Percentiles rank a stretch among this genome's conserved stretches.
phyloP scores from a whole-genome alignment of 1,140 invertebrate species.

The Zaprionus inermis region DNA sequence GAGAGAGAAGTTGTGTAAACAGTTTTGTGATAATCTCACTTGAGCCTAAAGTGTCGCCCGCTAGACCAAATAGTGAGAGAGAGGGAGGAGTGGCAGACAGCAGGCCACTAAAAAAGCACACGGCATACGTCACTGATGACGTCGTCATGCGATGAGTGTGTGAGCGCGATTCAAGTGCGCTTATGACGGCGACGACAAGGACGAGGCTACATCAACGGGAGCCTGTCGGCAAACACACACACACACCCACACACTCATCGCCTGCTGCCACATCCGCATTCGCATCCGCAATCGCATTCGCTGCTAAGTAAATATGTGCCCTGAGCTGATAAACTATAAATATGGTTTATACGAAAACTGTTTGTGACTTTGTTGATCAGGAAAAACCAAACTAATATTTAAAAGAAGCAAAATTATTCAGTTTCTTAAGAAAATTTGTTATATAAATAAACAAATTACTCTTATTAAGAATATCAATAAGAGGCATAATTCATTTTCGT shows the following conservation, averaged over 20 bases:
- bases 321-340: constrained; percentile 9
- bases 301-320: not conserved
- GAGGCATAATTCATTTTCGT: too few species aligned
- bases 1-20: constrained; percentile 59
- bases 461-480: too few species aligned
- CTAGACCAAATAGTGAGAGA: constrained; percentile 14
- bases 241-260: not conserved
- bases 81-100: not conserved
- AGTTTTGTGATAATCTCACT: constrained; percentile 78
- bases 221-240: constrained; percentile 12
- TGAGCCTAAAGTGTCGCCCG: constrained; percentile 47
- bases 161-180: constrained; percentile 54
- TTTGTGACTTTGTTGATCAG: not conserved
- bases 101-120: constrained; percentile 16
- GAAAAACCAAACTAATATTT: too few species aligned
- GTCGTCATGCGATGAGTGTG: constrained; percentile 66
- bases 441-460: too few species aligned
- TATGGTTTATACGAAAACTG: constrained; percentile 31
- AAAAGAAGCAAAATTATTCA: too few species aligned
- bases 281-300: not conserved
- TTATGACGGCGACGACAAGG: constrained; percentile 20
- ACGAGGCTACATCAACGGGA: constrained; percentile 20
- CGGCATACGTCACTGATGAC: constrained; percentile 47
- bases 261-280: not conserved
- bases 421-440: too few species aligned